Base-by-base conservation (phyloP, 2,888 invertebrate genomes). In the Dilophus febrilis region DNA sequence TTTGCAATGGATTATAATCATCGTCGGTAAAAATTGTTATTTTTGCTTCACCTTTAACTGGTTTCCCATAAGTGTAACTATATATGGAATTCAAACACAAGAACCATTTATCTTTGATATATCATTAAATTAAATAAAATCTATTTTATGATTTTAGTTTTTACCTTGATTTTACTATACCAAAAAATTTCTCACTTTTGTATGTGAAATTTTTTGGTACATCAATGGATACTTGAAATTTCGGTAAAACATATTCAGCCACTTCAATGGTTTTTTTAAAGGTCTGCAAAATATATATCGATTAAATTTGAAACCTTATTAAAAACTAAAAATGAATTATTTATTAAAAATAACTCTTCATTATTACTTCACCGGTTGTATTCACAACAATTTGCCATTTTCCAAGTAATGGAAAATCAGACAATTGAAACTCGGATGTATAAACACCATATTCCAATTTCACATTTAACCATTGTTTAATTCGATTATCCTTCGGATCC, bases 231-330 rank as follows among this genome's bases (percentile, higher is more conserved):
- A 95, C 84, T 54, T 91, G 78, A 61, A 92, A 97, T 57, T 92
- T 92, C 0, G 97, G 97, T 48, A 90, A 64, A 40, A 95, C 82
- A 52, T 90, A 91, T 61, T 91, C 86, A 8, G 88, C 87, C 4
- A 94, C 85, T 55, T 83, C 73, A 42, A 63, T 17, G 17, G 28
- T 11, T 12, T 16, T 35, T n/a, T 7, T 12, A 14, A 3, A 33
- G 7, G 11, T 27, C 7, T 11, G 11, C 27, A 27, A 27, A 27
- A 27, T 8, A 27, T 6, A 27, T 6, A 27, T 8, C 11, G 7
- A 27, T 27, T 8, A 8, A 11, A 11, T 27, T 27, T 27, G 11
- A 27, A 27, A 27, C 27, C 6, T 8, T 8, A 27, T 6, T 8
- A 27, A 8, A 27, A 27, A 27, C 6, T 8, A 27, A 27, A 11